Base-by-base conservation (phyloP, 2,888 invertebrate species). In the Chaetogeoica ovagalla region DNA sequence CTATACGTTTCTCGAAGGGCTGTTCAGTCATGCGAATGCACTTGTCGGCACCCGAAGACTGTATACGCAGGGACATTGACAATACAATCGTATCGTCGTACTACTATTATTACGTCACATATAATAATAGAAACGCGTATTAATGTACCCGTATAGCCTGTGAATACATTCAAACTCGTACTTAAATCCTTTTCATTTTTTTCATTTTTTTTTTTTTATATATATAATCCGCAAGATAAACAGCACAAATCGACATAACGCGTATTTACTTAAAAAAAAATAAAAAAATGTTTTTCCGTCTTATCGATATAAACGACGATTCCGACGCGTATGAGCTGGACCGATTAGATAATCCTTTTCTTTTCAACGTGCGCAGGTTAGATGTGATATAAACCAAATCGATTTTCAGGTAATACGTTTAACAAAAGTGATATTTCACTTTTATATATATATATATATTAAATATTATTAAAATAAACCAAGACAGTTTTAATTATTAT, bases 1-100 rank as follows among this genome's bases (percentile, higher is more conserved):
- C 52, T 62, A 37, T 30, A 52, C 37, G 11, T 65, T 37, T 65
- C 21, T 73, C 30, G n/a, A 30, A 52, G 30, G 30, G 48, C 13
- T n/a, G n/a, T n/a, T 30, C 72, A n/a, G 62, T 62, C 72, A 62
- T 52, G 72, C 62, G 72, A 71, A 19, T 71, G 71, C 71, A 71
- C 62, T 63, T 63, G n/a, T 63, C 43, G 73, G 30, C 3, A 52
- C 52, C 55, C 52, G 39, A 69, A 21, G 37, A 21, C 52, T 37
- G 30, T 11, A 30, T 30, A 30, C 4, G 30, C 30, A 17, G 39
- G 55, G 37, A 63, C 63, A 37, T 37, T 55, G 63, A 65, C 39
- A 74, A 74, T 55, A 74, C 65, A 65, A 57, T 65, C 63, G 63
- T 62, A 73, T 30, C 19, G 37, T n/a, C 9, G 43, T 52, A 21